A percentile compares a stretch with the other conserved stretches of the same genome.
Evolutionary conservation across 2,888 invertebrate species (phyloP).

Genomic region (Folsomia manolachei): DNA sequence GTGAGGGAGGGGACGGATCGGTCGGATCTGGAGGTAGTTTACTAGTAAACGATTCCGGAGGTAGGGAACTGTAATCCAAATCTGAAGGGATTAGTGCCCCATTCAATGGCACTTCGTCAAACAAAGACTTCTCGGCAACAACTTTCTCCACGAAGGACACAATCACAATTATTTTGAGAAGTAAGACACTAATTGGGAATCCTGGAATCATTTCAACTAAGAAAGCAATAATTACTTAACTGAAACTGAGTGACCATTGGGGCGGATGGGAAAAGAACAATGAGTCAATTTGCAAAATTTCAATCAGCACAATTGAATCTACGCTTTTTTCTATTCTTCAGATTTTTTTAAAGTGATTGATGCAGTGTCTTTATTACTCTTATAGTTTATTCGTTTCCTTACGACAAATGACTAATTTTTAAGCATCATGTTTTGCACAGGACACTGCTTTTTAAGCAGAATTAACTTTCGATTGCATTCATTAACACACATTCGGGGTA

Average conservation of each 20-base stretch:
- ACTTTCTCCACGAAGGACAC: slow-evolving; percentile 2
- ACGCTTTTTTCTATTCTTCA: not conserved
- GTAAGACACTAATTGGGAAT: not conserved
- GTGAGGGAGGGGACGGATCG: not conserved
- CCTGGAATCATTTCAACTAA: not conserved
- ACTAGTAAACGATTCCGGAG: not conserved
- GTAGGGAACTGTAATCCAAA: not conserved
- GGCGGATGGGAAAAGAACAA: not conserved
- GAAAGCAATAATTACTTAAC: not conserved
- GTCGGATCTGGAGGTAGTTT: not conserved
- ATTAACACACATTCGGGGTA: not conserved
- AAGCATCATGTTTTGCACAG: not conserved
- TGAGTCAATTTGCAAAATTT: not conserved
- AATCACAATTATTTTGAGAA: not conserved
- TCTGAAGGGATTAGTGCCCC: slow-evolving; percentile 29
- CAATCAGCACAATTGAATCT: too few species aligned
- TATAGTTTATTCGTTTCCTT: not conserved
- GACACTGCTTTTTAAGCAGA: not conserved
- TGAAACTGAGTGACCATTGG: not conserved
- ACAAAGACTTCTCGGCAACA: slow-evolving; percentile 31
- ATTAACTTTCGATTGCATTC: slow-evolving; percentile 3
- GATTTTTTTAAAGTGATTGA: not conserved
- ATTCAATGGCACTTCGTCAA: slow-evolving; percentile 45
- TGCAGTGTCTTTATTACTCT: not conserved
- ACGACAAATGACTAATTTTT: not conserved